These are phyloP conservation scores for Hypanus sabinus DNA, from an alignment of 2,113 vertebrate species.

Conservation along the genomic window DNA sequence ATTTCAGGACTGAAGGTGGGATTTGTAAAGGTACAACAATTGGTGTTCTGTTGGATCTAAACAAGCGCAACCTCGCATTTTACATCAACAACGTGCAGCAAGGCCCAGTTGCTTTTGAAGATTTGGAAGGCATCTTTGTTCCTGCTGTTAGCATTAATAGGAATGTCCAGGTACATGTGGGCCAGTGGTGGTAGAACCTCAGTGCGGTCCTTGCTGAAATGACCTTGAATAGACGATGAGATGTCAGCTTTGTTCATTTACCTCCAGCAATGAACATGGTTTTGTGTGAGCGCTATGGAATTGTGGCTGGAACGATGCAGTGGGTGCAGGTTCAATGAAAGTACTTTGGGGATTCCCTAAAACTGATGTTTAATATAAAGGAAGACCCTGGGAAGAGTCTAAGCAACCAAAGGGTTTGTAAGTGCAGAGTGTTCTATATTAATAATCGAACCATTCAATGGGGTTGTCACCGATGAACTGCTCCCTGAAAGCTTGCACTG, in stretches of 20 bases:
- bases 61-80: slow-evolving; percentile 82
- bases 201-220: neutral
- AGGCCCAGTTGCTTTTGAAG: slow-evolving; percentile 85
- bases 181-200: neutral
- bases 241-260: neutral
- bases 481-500: no score
- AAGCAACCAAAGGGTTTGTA: neutral
- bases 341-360: neutral
- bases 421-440: neutral
- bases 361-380: neutral
- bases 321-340: neutral
- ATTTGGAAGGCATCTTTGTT: slow-evolving; percentile 87
- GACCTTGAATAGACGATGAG: neutral
- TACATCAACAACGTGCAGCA: slow-evolving; percentile 94
- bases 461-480: no score
- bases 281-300: neutral
- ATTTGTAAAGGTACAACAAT: slow-evolving; percentile 82
- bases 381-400: neutral
- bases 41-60: slow-evolving; percentile 86
- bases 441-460: neutral
- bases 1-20: slow-evolving; percentile 82
- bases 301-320: neutral
- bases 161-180: slow-evolving; percentile 78
- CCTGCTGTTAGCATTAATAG: slow-evolving; percentile 94
- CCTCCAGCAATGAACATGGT: neutral